A percentile compares a stretch with the other conserved stretches of the same genome.
phyloP scores from a whole-genome alignment of 2,797 vertebrate species.

The Acrossocheilus fasciatus region DNA sequence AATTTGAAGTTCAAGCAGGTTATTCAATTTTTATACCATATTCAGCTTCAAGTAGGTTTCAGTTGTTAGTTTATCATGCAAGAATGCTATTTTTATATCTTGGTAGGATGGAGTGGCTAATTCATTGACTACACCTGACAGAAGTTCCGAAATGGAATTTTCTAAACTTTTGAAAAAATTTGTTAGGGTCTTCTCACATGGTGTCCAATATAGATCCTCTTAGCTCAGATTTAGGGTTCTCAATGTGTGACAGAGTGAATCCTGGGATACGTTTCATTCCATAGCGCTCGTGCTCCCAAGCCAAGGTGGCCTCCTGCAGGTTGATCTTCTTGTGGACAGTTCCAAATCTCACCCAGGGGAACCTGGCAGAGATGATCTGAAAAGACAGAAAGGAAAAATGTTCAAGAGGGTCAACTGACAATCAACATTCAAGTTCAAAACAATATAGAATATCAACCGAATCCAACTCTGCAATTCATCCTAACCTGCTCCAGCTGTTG shows the following conservation, averaged over 20 bases:
- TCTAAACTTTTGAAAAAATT: not conserved
- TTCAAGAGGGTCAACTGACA: not conserved
- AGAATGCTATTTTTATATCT: not conserved
- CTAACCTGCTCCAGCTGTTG: constrained; percentile 79
- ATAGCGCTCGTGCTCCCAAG: constrained; percentile 85
- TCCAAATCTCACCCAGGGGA: constrained; percentile 78
- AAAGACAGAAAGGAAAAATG: not conserved
- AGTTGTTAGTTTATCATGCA: not conserved
- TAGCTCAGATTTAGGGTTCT: constrained; percentile 75
- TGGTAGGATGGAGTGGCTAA: not conserved
- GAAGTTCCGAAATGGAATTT: not conserved
- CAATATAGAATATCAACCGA: not conserved
- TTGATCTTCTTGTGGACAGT: constrained; percentile 86
- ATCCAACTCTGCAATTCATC: not conserved
- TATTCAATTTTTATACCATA: not conserved
- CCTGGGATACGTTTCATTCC: constrained; percentile 79
- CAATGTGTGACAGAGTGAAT: constrained; percentile 82
- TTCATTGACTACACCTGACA: not conserved
- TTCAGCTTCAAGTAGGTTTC: not conserved
- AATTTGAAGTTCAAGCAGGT: not conserved
- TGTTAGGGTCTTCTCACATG: constrained; percentile 61
- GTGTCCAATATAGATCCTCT: constrained; percentile 81
- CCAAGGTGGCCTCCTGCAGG: constrained; percentile 77
- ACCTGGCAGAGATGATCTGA: constrained; percentile 79
- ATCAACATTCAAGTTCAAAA: not conserved